These are phyloP conservation scores for Chrysomela aeneicollis DNA, from an alignment of 2,888 invertebrate genomes.

Conservation along the genomic window DNA sequence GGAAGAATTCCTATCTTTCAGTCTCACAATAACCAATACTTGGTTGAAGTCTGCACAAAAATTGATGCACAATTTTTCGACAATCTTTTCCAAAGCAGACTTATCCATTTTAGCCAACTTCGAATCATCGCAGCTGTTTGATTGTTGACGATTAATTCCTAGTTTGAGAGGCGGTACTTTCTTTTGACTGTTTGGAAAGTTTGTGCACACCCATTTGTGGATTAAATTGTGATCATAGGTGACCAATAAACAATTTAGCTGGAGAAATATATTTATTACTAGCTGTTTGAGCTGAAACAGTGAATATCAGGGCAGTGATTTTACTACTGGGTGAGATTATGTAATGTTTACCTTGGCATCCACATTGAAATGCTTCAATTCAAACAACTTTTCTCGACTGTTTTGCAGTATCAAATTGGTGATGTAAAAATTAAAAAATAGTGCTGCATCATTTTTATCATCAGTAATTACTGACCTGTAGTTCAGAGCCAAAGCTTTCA, in stretches of 20 bases:
- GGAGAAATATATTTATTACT: slow-evolving; percentile 71
- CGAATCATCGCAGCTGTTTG: slow-evolving; percentile 3
- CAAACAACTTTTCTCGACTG: slow-evolving; percentile 66
- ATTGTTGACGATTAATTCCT: slow-evolving; percentile 1
- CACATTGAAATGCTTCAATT: slow-evolving; percentile 67
- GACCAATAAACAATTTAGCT: slow-evolving; percentile 74
- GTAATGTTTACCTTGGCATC: slow-evolving; percentile 69
- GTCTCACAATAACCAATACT: slow-evolving; percentile 65
- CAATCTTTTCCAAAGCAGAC: slow-evolving; percentile 61
- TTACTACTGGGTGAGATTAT: slow-evolving; percentile 4
- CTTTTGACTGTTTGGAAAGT: slow-evolving; percentile 62
- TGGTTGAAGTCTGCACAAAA: slow-evolving; percentile 74
- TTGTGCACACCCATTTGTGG: slow-evolving; percentile 66
- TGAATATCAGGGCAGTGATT: slow-evolving; percentile 20
- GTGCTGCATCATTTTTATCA: slow-evolving; percentile 48
- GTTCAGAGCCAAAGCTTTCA: slow-evolving; percentile 53
- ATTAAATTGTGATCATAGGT: slow-evolving; percentile 73
- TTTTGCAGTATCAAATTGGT: slow-evolving; percentile 71
- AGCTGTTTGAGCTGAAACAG: slow-evolving; percentile 67
- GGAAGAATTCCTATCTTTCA: slow-evolving; percentile 63
- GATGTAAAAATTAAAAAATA: slow-evolving; percentile 71
- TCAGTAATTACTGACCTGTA: slow-evolving; percentile 51
- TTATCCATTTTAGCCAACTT: slow-evolving; percentile 20
- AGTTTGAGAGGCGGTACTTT: slow-evolving; percentile 27
- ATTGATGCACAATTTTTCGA: slow-evolving; percentile 69